Percentiles rank a stretch among this genome's conserved stretches.
Evolutionary conservation across 2,113 vertebrate genomes (phyloP).

Genomic region (Argyrosomus japonicus): DNA sequence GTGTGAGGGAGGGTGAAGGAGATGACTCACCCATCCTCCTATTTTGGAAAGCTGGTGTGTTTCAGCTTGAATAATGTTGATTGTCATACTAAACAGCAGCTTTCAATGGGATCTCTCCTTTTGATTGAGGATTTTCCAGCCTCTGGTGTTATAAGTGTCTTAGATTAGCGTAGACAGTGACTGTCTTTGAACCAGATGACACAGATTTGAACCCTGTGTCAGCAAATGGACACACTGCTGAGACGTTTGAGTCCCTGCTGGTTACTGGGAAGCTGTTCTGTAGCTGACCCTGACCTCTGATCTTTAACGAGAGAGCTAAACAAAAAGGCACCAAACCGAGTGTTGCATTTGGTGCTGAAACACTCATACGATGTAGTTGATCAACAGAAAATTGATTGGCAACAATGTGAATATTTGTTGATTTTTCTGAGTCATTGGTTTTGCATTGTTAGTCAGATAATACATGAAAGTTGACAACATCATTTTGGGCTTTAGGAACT

Average conservation of each 20-base stretch:
- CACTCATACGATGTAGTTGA: neutral
- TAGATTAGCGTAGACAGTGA: neutral
- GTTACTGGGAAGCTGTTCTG: neutral
- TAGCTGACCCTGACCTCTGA: slow-evolving; percentile 5
- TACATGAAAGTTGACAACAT: neutral
- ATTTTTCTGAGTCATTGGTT: neutral
- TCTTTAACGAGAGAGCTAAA: neutral
- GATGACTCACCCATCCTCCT: slow-evolving; percentile 73
- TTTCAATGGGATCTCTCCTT: too few species aligned
- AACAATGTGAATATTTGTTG: neutral
- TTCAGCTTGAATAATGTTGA: slow-evolving; percentile 41
- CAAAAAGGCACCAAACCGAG: neutral
- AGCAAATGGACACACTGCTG: neutral
- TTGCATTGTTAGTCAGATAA: neutral
- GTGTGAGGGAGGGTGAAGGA: slow-evolving; percentile 11
- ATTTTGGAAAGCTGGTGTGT: slow-evolving; percentile 66
- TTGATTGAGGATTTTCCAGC: neutral
- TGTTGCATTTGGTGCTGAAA: neutral
- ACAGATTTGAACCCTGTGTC: neutral
- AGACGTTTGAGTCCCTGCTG: neutral
- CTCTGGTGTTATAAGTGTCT: neutral
- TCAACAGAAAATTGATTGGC: neutral
- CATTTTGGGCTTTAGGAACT: neutral
- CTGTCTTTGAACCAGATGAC: neutral
- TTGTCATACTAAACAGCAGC: neutral